A percentile compares a stretch with the other conserved stretches of the same genome.
Evolutionary conservation across 2,113 vertebrate species (phyloP).

Genomic region (Thermophis baileyi): DNA sequence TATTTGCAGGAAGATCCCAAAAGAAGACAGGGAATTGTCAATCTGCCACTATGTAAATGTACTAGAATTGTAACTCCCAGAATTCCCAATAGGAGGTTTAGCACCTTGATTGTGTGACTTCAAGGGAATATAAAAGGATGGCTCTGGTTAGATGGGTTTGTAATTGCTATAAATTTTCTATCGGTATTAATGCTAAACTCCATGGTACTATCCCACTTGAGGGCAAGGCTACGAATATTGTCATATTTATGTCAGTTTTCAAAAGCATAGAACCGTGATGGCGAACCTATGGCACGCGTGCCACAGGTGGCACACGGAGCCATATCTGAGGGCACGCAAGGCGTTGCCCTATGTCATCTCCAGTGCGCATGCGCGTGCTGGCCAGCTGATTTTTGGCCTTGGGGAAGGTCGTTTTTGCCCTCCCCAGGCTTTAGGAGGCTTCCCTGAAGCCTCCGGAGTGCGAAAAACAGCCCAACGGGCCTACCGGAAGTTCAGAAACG

Average conservation of each 20-base stretch:
- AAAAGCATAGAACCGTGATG: too few species aligned
- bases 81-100: not conserved
- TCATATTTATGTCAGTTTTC: not conserved
- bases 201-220: not conserved
- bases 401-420: too few species aligned
- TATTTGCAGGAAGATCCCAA: not conserved
- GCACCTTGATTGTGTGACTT: not conserved
- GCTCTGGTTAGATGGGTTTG: not conserved
- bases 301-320: too few species aligned
- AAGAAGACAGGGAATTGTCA: not conserved
- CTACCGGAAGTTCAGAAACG: too few species aligned
- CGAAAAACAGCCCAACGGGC: too few species aligned
- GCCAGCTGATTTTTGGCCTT: too few species aligned
- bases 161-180: not conserved
- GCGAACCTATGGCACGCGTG: too few species aligned
- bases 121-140: not conserved
- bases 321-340: too few species aligned
- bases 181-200: not conserved
- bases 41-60: not conserved
- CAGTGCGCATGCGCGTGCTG: too few species aligned
- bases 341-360: too few species aligned
- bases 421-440: too few species aligned
- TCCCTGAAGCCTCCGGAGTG: too few species aligned
- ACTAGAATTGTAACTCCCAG: not conserved
- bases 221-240: not conserved